Evolutionary conservation across 1,140 invertebrate genomes (phyloP).

Genomic region (Diachasma alloeum): DNA sequence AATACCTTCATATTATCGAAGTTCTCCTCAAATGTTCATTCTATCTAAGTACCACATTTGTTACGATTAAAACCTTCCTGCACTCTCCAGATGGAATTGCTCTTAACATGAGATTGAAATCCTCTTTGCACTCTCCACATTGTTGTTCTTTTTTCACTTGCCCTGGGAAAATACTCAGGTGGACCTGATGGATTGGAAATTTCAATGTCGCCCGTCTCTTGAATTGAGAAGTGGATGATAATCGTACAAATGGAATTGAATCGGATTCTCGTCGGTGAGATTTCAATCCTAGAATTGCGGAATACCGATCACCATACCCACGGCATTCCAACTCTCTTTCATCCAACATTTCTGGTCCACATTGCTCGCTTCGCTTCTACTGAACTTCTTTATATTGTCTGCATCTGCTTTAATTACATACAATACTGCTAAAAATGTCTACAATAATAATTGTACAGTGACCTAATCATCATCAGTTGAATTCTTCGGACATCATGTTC

Average conservation of each 20-base stretch:
- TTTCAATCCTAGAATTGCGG: neutral
- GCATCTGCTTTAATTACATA: neutral
- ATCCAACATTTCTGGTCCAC: neutral
- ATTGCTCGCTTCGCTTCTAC: neutral
- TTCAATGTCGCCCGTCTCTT: neutral
- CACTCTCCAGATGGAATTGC: too few relatives aligned
- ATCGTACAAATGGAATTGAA: conserved; percentile 2
- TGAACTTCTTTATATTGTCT: neutral
- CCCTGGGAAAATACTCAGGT: neutral
- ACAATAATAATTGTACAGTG: too few relatives aligned
- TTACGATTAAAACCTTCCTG: too few relatives aligned
- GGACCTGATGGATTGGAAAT: neutral
- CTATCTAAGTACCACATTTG: too few relatives aligned
- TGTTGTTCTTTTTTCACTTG: neutral
- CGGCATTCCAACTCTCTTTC: neutral
- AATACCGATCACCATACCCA: neutral
- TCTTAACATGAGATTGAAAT: too few relatives aligned
- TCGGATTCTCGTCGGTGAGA: neutral
- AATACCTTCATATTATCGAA: too few relatives aligned
- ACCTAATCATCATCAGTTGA: too few relatives aligned
- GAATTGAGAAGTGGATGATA: neutral
- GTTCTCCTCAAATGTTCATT: too few relatives aligned
- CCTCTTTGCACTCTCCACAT: too few relatives aligned
- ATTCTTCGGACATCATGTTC: too few relatives aligned
- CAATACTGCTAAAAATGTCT: too few relatives aligned